These are phyloP conservation scores for Mungos mungo DNA, from an alignment of 2,113 vertebrate genomes.

Conservation along the genomic window DNA sequence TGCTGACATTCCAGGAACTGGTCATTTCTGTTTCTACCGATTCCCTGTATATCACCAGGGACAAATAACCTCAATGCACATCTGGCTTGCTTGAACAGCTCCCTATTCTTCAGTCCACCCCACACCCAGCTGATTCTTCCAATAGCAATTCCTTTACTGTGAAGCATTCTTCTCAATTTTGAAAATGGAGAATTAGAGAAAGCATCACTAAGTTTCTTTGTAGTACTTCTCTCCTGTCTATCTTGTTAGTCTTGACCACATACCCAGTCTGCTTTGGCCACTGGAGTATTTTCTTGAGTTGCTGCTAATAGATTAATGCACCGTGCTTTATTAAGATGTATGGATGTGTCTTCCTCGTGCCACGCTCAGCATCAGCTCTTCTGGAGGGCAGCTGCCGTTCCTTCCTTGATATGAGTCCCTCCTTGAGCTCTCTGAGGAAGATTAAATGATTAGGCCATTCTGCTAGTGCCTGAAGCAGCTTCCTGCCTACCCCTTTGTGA, in stretches of 20 bases:
- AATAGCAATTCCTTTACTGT: background rate
- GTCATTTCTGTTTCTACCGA: background rate
- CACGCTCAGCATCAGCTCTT: conserved; percentile 45
- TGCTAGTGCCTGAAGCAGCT: background rate
- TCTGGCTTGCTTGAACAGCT: background rate
- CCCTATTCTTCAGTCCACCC: background rate
- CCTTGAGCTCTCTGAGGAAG: conserved; percentile 36
- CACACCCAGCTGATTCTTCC: background rate
- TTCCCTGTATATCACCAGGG: background rate
- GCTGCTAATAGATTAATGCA: conserved; percentile 53
- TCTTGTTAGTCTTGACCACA: conserved; percentile 29
- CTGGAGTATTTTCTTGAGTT: conserved; percentile 40
- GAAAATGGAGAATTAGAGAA: background rate
- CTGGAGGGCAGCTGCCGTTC: background rate
- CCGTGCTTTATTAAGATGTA: conserved; percentile 73
- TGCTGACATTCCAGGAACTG: background rate
- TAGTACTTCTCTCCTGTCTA: background rate
- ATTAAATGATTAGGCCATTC: conserved; percentile 26
- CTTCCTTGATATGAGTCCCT: background rate
- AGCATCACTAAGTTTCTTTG: background rate
- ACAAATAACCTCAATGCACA: background rate
- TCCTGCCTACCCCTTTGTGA: background rate
- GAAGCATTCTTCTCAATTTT: conserved; percentile 41
- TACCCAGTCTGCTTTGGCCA: conserved; percentile 37
- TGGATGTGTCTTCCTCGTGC: conserved; percentile 61